Evolutionary conservation across 2,888 invertebrate species (phyloP).

Genomic region (Idaea aversata): DNA sequence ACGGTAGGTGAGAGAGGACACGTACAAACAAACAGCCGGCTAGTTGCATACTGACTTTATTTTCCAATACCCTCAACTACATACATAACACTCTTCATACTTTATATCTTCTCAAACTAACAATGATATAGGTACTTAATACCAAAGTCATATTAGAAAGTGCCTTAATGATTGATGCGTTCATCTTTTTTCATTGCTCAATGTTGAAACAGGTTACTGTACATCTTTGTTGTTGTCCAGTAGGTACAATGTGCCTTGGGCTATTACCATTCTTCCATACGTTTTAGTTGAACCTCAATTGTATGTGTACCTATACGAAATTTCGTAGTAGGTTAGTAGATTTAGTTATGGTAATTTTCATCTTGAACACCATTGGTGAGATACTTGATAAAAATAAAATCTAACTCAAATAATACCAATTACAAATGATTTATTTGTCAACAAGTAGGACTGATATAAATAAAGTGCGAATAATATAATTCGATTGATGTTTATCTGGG

Average conservation of each 20-base stretch:
- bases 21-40: no score
- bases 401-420: neutral
- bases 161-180: conserved; percentile 64
- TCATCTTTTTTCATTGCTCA: conserved; percentile 54
- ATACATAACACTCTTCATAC: neutral
- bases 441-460: conserved; percentile 4
- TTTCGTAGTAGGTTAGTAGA: neutral
- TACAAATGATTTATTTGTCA: conserved; percentile 22
- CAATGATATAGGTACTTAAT: neutral
- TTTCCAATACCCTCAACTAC: no score
- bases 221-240: conserved; percentile 31
- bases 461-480: conserved; percentile 7
- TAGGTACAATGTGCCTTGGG: conserved; percentile 36
- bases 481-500: conserved; percentile 17
- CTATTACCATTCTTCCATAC: conserved; percentile 39
- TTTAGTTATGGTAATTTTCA: neutral
- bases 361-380: neutral
- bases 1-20: no score
- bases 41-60: no score
- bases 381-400: neutral
- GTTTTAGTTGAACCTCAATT: neutral
- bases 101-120: neutral
- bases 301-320: neutral
- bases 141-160: conserved; percentile 50
- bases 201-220: conserved; percentile 60